Conservation (phyloP, 2,113 vertebrate genomes). For the Heterocephalus glaber region DNA sequence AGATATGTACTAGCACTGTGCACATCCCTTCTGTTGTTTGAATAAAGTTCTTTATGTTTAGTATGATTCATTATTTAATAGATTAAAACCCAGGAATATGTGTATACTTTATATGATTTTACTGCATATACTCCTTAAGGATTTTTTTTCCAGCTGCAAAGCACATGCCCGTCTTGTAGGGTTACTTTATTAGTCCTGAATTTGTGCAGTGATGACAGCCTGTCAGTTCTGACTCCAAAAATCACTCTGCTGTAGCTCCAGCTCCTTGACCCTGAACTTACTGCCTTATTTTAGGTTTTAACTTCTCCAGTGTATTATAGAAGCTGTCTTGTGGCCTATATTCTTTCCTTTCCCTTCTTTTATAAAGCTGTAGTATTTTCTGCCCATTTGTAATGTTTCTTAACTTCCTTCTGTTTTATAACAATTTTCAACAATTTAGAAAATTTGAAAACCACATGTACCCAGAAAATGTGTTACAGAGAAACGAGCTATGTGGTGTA, state of each 20-base stretch:
- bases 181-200: neutral
- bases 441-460: neutral
- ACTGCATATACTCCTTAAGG: neutral
- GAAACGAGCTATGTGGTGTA: neutral
- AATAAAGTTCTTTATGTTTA: neutral
- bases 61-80: neutral
- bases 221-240: neutral
- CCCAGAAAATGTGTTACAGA: neutral
- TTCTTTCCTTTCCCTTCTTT: neutral
- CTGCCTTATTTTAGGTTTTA: neutral
- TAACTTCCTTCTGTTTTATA: neutral
- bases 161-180: neutral
- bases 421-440: neutral
- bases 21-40: neutral
- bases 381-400: neutral
- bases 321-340: neutral
- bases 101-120: neutral
- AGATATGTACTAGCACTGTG: neutral
- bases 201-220: neutral
- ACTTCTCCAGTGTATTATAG: neutral
- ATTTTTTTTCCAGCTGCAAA: neutral
- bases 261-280: neutral
- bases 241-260: neutral
- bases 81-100: constrained; percentile 5
- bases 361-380: neutral